These are phyloP conservation scores for Anthoscopus minutus DNA, from an alignment of 2,113 vertebrate genomes.

Conservation along the genomic window DNA sequence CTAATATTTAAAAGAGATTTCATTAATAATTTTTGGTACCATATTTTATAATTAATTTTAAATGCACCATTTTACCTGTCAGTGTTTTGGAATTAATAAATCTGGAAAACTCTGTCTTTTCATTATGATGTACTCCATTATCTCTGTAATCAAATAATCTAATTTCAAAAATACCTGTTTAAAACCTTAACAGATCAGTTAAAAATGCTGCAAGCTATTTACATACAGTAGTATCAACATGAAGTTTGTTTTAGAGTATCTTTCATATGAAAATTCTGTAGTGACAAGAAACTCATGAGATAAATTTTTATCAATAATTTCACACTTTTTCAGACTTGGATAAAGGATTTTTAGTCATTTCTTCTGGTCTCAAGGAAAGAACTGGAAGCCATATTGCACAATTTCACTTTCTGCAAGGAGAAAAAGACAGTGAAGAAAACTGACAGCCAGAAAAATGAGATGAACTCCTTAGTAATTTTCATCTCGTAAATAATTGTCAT, in stretches of 20 bases:
- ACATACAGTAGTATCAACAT: not conserved
- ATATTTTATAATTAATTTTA: not conserved
- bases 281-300: not conserved
- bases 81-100: not conserved
- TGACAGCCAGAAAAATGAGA: not conserved
- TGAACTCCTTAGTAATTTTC: conserved; percentile 7
- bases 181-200: not conserved
- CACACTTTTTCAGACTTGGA: not conserved
- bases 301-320: not conserved
- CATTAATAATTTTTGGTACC: not conserved
- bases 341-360: not conserved
- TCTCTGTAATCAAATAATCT: not conserved
- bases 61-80: not conserved
- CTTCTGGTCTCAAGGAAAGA: not conserved
- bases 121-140: not conserved
- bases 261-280: not conserved
- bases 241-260: not conserved
- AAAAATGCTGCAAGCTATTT: not conserved
- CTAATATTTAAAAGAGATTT: not conserved
- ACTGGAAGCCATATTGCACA: not conserved
- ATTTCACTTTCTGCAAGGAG: not conserved
- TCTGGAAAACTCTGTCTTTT: not conserved
- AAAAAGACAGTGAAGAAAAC: not conserved
- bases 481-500: not conserved
- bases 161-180: not conserved